A percentile compares a stretch with the other conserved stretches of the same genome.
These are phyloP conservation scores for Diplogasteroides magnus DNA, from an alignment of 1,140 invertebrate genomes.

Conservation along the genomic window DNA sequence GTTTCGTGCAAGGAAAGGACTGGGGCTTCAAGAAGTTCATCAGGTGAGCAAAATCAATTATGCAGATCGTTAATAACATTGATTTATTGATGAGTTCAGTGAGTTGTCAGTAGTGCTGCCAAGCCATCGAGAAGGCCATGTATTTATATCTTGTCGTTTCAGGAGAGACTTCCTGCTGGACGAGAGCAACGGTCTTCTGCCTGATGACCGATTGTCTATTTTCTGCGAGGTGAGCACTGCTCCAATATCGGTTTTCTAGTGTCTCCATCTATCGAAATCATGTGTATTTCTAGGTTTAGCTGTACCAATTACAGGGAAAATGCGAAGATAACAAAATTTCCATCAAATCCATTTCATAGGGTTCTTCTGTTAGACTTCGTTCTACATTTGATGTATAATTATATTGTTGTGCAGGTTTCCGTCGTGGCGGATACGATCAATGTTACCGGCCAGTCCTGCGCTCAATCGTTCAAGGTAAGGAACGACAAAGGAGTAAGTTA, in stretches of 20 bases:
- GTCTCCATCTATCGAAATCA: no score
- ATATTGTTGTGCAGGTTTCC: slow-evolving; percentile 9
- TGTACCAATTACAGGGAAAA: no score
- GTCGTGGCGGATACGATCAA: slow-evolving; percentile 36
- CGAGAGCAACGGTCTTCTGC: slow-evolving; percentile 91
- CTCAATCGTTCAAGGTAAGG: slow-evolving; percentile 46
- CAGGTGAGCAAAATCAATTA: no score
- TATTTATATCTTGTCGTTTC: no score
- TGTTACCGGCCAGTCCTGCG: slow-evolving; percentile 58
- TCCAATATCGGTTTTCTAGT: no score
- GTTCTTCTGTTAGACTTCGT: no score
- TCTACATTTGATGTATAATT: neutral
- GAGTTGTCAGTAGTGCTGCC: no score
- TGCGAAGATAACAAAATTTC: no score
- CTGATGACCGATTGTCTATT: slow-evolving; percentile 96
- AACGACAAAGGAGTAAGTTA: neutral
- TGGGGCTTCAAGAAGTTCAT: slow-evolving; percentile 99
- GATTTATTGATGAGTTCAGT: no score
- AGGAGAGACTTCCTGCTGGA: slow-evolving; percentile 93
- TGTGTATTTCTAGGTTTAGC: no score
- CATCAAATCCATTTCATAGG: neutral
- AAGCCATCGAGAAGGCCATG: no score
- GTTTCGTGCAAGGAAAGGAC: slow-evolving; percentile 98
- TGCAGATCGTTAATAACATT: no score
- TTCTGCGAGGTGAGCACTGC: slow-evolving; percentile 77